Conservation (phyloP, 2,797 vertebrate species). For the Channa striata region DNA sequence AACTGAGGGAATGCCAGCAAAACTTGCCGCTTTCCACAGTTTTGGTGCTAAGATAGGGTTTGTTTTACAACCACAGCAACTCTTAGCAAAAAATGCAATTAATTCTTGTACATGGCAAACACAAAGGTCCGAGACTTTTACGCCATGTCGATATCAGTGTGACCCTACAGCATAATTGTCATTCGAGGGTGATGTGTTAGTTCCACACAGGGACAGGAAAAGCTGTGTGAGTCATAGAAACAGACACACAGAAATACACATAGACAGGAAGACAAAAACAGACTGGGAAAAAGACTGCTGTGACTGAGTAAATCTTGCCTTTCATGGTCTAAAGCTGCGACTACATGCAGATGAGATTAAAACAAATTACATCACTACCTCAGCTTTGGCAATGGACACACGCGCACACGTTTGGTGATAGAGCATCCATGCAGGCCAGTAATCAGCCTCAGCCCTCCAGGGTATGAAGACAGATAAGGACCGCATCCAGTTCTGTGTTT, state of each 20-base stretch:
- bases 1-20: no score
- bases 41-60: no score
- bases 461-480: slow-evolving; percentile 45
- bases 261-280: slow-evolving; percentile 35
- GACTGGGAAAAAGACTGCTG: slow-evolving; percentile 26
- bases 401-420: slow-evolving; percentile 40
- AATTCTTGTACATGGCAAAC: no score
- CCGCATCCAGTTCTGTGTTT: slow-evolving; percentile 34
- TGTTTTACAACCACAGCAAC: no score
- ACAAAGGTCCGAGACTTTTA: not conserved
- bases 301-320: slow-evolving; percentile 41
- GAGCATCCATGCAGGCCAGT: slow-evolving; percentile 15
- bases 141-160: not conserved
- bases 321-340: slow-evolving; percentile 53
- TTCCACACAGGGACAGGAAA: slow-evolving; percentile 22
- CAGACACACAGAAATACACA: slow-evolving; percentile 32
- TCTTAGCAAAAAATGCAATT: no score
- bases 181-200: slow-evolving; percentile 4
- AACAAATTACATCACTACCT: slow-evolving; percentile 62
- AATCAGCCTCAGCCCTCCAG: slow-evolving; percentile 32
- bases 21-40: no score
- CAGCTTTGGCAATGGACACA: slow-evolving; percentile 33
- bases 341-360: slow-evolving; percentile 60
- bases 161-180: not conserved
- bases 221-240: slow-evolving; percentile 50